Conservation (phyloP, 2,797 vertebrate species). For the Lycodopsis pacificus region DNA sequence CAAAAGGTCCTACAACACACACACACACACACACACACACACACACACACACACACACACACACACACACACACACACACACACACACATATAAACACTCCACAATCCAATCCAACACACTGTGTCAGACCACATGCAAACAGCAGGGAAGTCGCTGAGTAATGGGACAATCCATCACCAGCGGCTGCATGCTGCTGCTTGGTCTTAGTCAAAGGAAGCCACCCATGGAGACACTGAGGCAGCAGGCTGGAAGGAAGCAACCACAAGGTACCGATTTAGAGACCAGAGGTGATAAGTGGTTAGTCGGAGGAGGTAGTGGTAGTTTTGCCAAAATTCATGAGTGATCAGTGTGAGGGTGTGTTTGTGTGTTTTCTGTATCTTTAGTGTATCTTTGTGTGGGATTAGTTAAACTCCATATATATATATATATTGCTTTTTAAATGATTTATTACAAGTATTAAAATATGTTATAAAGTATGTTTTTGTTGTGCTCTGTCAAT, state of each 20-base stretch:
- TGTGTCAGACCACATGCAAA: conserved; percentile 63
- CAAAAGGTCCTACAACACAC: neutral
- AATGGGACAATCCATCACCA: conserved; percentile 82
- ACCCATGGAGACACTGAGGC: conserved; percentile 66
- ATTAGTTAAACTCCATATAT: neutral
- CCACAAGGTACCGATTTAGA: conserved; percentile 59
- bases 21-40: too few species aligned
- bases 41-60: too few species aligned
- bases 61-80: too few species aligned
- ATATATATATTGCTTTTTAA: neutral
- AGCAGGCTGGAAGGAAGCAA: conserved; percentile 54
- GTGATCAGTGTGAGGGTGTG: neutral
- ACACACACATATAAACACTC: conserved; percentile 29
- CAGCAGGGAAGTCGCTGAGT: conserved; percentile 74
- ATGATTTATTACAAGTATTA: neutral
- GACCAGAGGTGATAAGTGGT: conserved; percentile 62
- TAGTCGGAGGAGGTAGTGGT: conserved; percentile 16
- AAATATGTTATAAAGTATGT: neutral
- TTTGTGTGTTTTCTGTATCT: neutral
- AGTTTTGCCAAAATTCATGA: conserved; percentile 19
- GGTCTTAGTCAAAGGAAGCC: conserved; percentile 72
- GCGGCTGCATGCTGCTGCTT: conserved; percentile 65
- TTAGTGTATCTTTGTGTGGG: neutral
- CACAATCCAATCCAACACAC: conserved; percentile 47
- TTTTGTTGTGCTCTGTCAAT: conserved; percentile 6